phyloP scores from a whole-genome alignment of 2,888 invertebrate species.

The Catocala nupta region DNA sequence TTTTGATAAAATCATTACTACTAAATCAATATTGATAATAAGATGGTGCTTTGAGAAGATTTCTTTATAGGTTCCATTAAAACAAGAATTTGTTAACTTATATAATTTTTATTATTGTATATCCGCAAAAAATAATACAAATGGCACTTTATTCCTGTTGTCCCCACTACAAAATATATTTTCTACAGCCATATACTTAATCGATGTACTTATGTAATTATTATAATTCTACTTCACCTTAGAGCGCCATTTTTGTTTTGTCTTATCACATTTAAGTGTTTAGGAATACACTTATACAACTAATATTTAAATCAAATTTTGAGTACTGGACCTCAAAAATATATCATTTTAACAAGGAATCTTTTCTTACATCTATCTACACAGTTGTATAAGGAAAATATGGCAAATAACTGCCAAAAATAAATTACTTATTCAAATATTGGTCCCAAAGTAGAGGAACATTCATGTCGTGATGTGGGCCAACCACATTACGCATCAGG shows the following conservation, averaged over 20 bases:
- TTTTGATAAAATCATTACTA: too few relatives aligned
- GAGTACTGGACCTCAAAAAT: slow-evolving; percentile 1
- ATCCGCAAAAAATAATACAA: slow-evolving; percentile 44
- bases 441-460: slow-evolving; percentile 40
- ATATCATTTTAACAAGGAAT: slow-evolving; percentile 14
- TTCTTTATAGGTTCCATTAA: not conserved
- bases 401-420: slow-evolving; percentile 19
- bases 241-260: slow-evolving; percentile 35
- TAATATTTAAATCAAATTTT: slow-evolving; percentile 5
- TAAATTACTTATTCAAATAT: slow-evolving; percentile 23
- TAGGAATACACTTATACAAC: slow-evolving; percentile 30
- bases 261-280: slow-evolving; percentile 44
- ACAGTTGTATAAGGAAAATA: slow-evolving; percentile 16
- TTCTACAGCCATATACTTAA: slow-evolving; percentile 11
- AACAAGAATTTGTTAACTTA: slow-evolving; percentile 3
- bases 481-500: slow-evolving; percentile 15
- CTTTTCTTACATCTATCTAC: slow-evolving; percentile 9
- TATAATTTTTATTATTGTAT: slow-evolving; percentile 36
- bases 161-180: slow-evolving; percentile 38
- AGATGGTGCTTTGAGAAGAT: too few relatives aligned
- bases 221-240: not conserved
- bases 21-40: too few relatives aligned
- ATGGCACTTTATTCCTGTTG: slow-evolving; percentile 44
- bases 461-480: slow-evolving; percentile 5
- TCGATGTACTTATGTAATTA: not conserved